Base-by-base conservation (phyloP, 2,888 invertebrate genomes). In the Agrilus biguttatus region DNA sequence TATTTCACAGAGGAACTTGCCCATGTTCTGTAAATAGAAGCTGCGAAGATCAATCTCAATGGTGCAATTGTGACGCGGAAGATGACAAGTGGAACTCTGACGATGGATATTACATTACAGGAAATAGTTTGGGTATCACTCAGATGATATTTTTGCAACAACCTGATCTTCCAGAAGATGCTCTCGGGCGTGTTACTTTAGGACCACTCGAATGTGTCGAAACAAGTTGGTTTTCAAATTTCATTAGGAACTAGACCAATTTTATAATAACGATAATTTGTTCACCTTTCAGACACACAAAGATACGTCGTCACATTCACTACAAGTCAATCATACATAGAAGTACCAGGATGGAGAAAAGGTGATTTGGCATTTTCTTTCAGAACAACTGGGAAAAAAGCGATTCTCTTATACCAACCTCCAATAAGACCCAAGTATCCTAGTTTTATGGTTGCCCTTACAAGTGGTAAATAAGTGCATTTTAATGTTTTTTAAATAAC, bases 191-290 rank as follows among this genome's bases (percentile, higher is more conserved):
- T 52, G 86, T 95, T 39, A 91, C 91, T 1, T 67, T 93, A 41
- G 92, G 92, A 3, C 88, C 92, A 2, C 68, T 95, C 52, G 88
- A 90, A 66, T 95, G 93, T 67, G 90, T 91, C 42, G 92, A 92
- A 72, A 91, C 91, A 45, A 90, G 92, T 92, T 69, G 74, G 81
- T 71, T 45, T 39, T 39, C n/a, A 5, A 41, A 14, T 13, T 35
- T 17, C 35, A 39, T 21, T 32, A 28, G 8, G 38, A 46, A 13
- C 10, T 28, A 21, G 32, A 41, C 7, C 36, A 32, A 21, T 36
- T 41, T 6, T 2, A 8, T n/a, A 17, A 13, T 12, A 40, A 40
- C 13, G 2, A 13, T 42, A 3, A 4, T 10, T 35, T n/a, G n/a
- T 37, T 32, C 38, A 12, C 8, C 14, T 69, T 66, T 33, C 62